Base-by-base conservation (phyloP, 2,797 vertebrate genomes). In the Columba guinea region DNA sequence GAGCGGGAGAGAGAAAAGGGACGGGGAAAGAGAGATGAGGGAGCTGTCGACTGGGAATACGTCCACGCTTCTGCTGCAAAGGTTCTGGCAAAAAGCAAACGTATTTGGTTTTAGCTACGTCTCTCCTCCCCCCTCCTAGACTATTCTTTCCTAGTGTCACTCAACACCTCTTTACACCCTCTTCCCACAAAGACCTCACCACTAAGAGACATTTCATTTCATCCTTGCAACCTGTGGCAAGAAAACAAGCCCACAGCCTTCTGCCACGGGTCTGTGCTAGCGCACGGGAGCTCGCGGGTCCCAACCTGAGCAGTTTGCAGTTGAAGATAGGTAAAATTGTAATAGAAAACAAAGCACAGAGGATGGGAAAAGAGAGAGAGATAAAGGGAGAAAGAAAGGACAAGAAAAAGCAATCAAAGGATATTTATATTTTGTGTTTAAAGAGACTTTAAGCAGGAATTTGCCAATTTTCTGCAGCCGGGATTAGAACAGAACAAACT, bases 121-220 rank as follows among this genome's bases (percentile, higher is more conserved):
- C 73, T 85, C 87, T 84, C 35, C 90, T 87, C n/a, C 23, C 34
- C 35, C 2, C 10, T 76, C 64, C 68, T 18, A 67, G 67, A 90
- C 80, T 65, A 59, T 89, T 94, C 62, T 82, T 94, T 93, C 83
- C 78, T 59, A 41, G 56, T 55, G 78, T 87, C 90, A 92, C 71
- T 96, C 80, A 96, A 62, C 53, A 94, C 51, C 68, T 59, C 75
- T 71, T 81, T 53, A 60, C 27, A 44, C 19, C 37, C 34, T 70
- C 86, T 95, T 84, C 60, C 84, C 90, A 90, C 75, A 84, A 95
- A 94, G 89, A 68, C 73, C 77, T 84, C 41, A 93, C 56, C 60
- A 49, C 63, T 84, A 84, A 65, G 37, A 55, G 27, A 83, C 34
- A 26, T 65, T 91, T 87, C 32, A 69, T 90, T 74, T 85, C 86